Conservation (phyloP, 1,140 invertebrate species). For the Drosophila virilis region DNA sequence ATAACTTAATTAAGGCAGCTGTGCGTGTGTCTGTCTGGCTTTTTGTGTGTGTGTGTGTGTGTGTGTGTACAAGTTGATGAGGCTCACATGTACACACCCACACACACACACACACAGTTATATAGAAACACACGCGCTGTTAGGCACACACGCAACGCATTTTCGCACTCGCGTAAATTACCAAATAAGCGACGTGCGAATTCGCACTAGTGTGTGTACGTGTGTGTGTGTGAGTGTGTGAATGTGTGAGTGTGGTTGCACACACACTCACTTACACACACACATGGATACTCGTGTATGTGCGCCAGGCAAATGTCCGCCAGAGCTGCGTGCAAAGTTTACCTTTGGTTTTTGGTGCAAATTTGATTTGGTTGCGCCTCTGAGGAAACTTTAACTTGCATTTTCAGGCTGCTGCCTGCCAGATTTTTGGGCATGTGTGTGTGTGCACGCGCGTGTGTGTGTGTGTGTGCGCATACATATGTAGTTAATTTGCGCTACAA, state of each 20-base stretch:
- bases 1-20: conserved; percentile 69
- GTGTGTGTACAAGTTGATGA: conserved; percentile 53
- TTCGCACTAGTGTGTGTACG: conserved; percentile 43
- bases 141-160: conserved; percentile 70
- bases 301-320: conserved; percentile 45
- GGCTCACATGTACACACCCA: conserved; percentile 24
- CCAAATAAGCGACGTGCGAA: conserved; percentile 80
- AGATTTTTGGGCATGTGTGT: conserved; percentile 43
- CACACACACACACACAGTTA: background rate
- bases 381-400: conserved; percentile 67
- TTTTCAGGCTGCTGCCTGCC: conserved; percentile 22
- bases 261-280: background rate
- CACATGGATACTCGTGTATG: background rate
- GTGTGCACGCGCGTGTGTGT: conserved; percentile 1
- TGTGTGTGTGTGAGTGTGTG: background rate
- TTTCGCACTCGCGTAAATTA: conserved; percentile 80
- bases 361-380: conserved; percentile 71
- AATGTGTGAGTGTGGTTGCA: too few species aligned
- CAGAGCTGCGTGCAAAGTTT: conserved; percentile 68
- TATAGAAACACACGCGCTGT: conserved; percentile 34
- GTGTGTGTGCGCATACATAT: conserved; percentile 10
- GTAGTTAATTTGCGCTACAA: conserved; percentile 72
- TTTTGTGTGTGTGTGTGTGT: conserved; percentile 16
- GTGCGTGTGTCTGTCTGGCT: conserved; percentile 1
- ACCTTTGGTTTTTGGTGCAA: conserved; percentile 80